Evolutionary conservation across 2,113 vertebrate species (phyloP).

Genomic region (Nyctibius bracteatus): DNA sequence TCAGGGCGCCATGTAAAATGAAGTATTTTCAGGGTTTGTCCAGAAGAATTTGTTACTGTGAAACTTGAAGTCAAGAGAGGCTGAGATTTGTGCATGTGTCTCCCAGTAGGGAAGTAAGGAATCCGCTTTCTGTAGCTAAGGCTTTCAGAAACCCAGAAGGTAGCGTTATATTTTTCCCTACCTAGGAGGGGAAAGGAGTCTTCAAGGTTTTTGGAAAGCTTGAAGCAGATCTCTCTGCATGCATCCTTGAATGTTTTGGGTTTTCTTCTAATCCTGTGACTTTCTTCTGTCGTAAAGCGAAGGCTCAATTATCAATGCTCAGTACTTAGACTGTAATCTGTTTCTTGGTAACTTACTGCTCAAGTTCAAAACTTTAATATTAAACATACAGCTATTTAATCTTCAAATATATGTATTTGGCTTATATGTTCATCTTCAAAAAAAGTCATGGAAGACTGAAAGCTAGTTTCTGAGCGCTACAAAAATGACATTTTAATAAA

Average conservation of each 20-base stretch:
- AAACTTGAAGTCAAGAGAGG: background rate
- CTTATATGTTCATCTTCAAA: background rate
- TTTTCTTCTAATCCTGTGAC: background rate
- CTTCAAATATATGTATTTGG: background rate
- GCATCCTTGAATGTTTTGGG: background rate
- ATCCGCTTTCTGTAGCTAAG: background rate
- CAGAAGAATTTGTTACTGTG: background rate
- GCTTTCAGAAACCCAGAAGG: background rate
- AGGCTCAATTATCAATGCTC: background rate
- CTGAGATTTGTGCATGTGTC: background rate
- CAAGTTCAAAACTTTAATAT: background rate
- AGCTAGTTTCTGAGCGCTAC: background rate
- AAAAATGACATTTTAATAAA: background rate
- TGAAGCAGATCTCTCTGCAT: background rate
- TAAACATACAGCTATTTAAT: background rate
- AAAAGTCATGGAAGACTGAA: background rate
- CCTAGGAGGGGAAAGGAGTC: background rate
- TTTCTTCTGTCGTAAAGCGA: background rate
- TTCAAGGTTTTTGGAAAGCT: background rate
- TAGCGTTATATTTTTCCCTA: background rate
- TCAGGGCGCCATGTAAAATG: accelerated
- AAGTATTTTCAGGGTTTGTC: background rate
- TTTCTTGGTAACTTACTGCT: background rate
- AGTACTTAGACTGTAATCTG: background rate
- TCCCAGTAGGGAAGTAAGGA: background rate